These are phyloP conservation scores for Darevskia mixta DNA, from an alignment of 2,797 vertebrate genomes.

Conservation along the genomic window DNA sequence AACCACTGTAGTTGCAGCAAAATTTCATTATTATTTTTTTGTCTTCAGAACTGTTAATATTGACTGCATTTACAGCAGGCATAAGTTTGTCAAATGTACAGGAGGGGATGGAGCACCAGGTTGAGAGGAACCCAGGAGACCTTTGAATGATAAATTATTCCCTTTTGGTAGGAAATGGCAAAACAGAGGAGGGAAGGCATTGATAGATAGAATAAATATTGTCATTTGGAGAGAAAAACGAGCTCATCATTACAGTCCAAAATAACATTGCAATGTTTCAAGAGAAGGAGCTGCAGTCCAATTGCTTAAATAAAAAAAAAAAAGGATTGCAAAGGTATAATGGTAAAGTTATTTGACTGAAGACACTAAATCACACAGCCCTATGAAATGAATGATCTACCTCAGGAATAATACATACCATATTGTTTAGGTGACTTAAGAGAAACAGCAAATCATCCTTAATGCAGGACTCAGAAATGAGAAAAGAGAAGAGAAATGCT, in stretches of 20 bases:
- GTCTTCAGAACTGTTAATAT: background rate
- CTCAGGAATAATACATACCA: background rate
- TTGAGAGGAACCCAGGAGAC: background rate
- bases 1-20: slow-evolving; percentile 1
- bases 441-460: slow-evolving; percentile 2
- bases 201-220: slow-evolving; percentile 38
- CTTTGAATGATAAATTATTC: slow-evolving; percentile 18
- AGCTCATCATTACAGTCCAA: slow-evolving; percentile 34
- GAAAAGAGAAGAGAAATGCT: background rate
- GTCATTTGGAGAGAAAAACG: slow-evolving; percentile 39
- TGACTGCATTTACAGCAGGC: background rate
- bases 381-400: background rate
- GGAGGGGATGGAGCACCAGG: background rate
- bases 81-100: background rate
- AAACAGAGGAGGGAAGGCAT: background rate
- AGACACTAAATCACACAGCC: background rate
- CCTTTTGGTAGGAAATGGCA: slow-evolving; percentile 29
- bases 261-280: slow-evolving; percentile 35
- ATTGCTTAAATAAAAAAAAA: background rate
- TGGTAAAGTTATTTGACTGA: slow-evolving; percentile 13
- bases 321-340: background rate
- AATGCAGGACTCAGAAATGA: background rate
- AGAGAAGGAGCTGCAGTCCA: slow-evolving; percentile 26
- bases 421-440: background rate
- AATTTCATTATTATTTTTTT: background rate